Evolutionary conservation across 2,113 vertebrate genomes (phyloP).

Genomic region (Percopsis transmontana): DNA sequence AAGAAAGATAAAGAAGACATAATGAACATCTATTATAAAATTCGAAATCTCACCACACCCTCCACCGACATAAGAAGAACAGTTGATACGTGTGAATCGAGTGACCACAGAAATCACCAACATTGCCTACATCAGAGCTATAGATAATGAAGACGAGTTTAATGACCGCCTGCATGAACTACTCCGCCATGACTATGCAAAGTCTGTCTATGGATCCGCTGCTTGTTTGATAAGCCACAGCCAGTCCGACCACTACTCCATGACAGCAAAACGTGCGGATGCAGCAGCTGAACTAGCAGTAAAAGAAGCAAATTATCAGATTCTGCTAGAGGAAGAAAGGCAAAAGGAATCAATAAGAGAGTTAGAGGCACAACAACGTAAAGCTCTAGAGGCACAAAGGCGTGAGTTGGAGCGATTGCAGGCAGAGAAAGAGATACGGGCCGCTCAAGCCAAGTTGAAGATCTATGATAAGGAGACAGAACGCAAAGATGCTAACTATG

Average conservation of each 20-base stretch:
- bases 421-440: background rate
- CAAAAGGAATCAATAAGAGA: conserved; percentile 5
- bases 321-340: conserved; percentile 12
- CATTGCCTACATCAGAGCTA: background rate
- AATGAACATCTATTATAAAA: background rate
- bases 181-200: conserved; percentile 2
- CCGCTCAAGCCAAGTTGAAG: conserved; percentile 15
- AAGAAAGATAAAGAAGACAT: background rate
- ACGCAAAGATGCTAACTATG: too few relatives aligned
- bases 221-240: background rate
- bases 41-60: background rate
- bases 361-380: conserved; percentile 25
- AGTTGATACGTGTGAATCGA: background rate
- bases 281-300: background rate
- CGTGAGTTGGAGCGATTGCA: conserved; percentile 3
- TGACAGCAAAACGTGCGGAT: background rate
- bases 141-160: background rate
- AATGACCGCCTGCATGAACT: background rate
- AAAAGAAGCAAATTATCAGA: conserved; percentile 19
- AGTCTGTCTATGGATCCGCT: background rate
- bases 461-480: too few relatives aligned
- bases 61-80: background rate
- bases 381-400: conserved; percentile 13
- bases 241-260: too few relatives aligned
- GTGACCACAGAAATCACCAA: background rate